Evolutionary conservation across 2,888 invertebrate species (phyloP), one percentile per base, ranked within the genome.

Genomic region (Galeopsomyia nigrocyanea): DNA sequence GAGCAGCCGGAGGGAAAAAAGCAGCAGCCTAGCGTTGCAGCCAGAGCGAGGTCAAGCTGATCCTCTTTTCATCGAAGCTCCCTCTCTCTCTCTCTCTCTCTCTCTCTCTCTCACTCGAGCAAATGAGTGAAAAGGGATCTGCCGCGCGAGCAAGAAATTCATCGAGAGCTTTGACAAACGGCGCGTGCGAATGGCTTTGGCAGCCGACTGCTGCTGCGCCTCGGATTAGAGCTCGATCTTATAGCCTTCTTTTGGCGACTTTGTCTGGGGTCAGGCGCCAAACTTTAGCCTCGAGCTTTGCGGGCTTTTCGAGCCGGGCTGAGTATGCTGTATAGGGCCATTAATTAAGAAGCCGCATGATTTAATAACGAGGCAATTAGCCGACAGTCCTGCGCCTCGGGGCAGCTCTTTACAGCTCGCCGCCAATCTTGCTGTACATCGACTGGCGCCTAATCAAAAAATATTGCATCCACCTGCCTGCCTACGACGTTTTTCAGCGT

Each of bases 221-320:
- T 73, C 69, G 76, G 79, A 79, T 79, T 80, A 80, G 77, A 76
- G 77, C 75, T 69, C 78, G 80, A 83, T 83, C 82, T 83, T 81
- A 81, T 81, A 81, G 81, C 79, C 49, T 49, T 61, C 46, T 46
- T 49, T 21, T 5, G 6, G 26, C 14, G 17, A 19, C 39, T 47
- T 21, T 55, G 51, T 53, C 16, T 39, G 47, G 55, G 57, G n/a
- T 39, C 21, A 46, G 31, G 14, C 46, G 21, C 17, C 62, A 57
- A 74, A 74, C 73, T 74, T 76, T 73, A 75, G 65, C 71, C 66
- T 69, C 51, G 64, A 60, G 67, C 74, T 76, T n/a, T 10, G 7
- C 39, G 13, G 31, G 7, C 31, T 3, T 67, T 57, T 77, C 76
- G 71, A 73, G 75, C 76, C 46, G 5, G 7, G 3, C 31, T 31